Conservation (phyloP, 2,797 vertebrate genomes). For the Myotis pilosus region DNA sequence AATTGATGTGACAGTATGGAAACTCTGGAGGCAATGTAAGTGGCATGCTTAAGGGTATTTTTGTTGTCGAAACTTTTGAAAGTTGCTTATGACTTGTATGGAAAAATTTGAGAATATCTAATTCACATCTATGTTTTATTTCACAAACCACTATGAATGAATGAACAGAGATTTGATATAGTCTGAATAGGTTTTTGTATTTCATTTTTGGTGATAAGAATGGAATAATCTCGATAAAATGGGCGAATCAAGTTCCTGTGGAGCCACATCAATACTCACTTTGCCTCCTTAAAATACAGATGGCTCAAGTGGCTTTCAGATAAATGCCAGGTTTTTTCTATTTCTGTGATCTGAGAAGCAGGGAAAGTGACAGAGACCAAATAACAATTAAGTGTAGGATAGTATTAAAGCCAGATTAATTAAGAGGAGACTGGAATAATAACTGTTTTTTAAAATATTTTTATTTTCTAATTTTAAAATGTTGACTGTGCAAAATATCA, state of each 20-base stretch:
- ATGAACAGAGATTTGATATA: background rate
- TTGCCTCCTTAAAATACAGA: background rate
- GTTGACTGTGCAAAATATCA: background rate
- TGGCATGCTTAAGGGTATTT: background rate
- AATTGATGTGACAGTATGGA: background rate
- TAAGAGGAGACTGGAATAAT: background rate
- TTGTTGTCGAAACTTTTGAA: slow-evolving; percentile 10
- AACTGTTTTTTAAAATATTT: background rate
- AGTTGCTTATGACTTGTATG: background rate
- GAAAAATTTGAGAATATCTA: background rate
- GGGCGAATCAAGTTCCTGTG: background rate
- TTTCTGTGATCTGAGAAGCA: background rate
- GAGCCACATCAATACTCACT: background rate
- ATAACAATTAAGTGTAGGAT: background rate
- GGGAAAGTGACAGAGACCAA: background rate
- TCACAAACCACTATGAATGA: slow-evolving; percentile 12
- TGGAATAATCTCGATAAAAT: slow-evolving; percentile 21
- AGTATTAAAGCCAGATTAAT: background rate
- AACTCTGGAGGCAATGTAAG: background rate
- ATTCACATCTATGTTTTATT: background rate
- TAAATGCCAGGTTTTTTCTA: background rate
- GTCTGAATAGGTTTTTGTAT: background rate
- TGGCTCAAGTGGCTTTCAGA: background rate
- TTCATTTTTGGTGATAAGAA: slow-evolving; percentile 20
- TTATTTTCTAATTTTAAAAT: background rate